These are phyloP conservation scores for Arnoldichthys spilopterus DNA, from an alignment of 2,797 vertebrate genomes.

Conservation along the genomic window DNA sequence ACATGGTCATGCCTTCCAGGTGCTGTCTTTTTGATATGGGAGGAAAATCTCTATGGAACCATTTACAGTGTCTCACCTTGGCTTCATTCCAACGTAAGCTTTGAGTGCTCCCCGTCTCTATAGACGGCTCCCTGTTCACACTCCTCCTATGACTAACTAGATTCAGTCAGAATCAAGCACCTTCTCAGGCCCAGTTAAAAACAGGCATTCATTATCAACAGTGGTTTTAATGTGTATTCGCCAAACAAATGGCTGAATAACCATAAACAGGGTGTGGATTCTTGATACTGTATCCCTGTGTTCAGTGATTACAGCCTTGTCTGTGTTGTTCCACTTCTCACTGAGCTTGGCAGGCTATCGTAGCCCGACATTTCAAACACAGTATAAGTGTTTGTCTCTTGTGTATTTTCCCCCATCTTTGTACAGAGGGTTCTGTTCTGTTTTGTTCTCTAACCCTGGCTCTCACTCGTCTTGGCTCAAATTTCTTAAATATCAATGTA, in stretches of 20 bases:
- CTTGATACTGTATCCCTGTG: slow-evolving; percentile 45
- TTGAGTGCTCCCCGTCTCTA: slow-evolving; percentile 59
- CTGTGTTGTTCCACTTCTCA: neutral
- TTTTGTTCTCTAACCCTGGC: neutral
- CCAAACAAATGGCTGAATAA: slow-evolving; percentile 62
- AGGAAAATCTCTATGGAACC: slow-evolving; percentile 4
- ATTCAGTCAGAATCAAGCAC: slow-evolving; percentile 56
- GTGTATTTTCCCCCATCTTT: slow-evolving; percentile 25
- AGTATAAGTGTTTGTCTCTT: neutral
- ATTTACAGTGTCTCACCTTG: slow-evolving; percentile 8
- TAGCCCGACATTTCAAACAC: neutral
- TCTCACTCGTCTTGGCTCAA: neutral
- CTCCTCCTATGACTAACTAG: slow-evolving; percentile 58
- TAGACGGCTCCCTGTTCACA: slow-evolving; percentile 51
- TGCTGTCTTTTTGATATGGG: slow-evolving; percentile 43
- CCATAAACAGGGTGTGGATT: slow-evolving; percentile 53
- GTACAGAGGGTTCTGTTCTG: slow-evolving; percentile 29
- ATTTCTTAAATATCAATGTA: neutral
- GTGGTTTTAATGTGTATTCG: slow-evolving; percentile 70
- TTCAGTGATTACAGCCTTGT: slow-evolving; percentile 44
- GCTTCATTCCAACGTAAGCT: slow-evolving; percentile 46
- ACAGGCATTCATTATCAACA: slow-evolving; percentile 66
- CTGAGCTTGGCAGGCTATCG: neutral
- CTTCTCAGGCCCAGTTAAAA: slow-evolving; percentile 63
- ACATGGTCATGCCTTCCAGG: slow-evolving; percentile 29